phyloP scores from a whole-genome alignment of 2,797 vertebrate genomes.

The Coregonus suidteri region DNA sequence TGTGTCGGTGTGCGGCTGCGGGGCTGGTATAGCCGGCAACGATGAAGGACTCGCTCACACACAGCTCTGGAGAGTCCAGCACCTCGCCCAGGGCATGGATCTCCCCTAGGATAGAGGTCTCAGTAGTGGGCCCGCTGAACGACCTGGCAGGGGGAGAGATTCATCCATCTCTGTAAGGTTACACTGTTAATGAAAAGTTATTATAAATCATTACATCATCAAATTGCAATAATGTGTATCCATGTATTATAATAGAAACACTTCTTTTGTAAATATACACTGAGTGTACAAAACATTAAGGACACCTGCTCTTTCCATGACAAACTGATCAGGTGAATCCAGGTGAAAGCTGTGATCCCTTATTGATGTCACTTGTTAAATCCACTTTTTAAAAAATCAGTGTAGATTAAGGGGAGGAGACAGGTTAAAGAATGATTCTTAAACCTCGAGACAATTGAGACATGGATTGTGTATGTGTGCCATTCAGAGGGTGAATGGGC shows the following conservation, averaged over 20 bases:
- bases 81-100: not conserved
- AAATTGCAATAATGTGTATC: not conserved
- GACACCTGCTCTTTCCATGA: too few relatives aligned
- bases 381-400: too few relatives aligned
- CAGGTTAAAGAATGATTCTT: too few relatives aligned
- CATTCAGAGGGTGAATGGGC: too few relatives aligned
- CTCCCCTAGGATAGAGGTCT: constrained; percentile 3
- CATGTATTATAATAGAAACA: not conserved
- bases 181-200: not conserved
- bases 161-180: not conserved
- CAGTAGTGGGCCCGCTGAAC: constrained; percentile 12
- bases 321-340: too few relatives aligned
- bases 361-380: too few relatives aligned
- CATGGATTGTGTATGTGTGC: too few relatives aligned
- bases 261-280: not conserved
- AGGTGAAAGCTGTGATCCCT: too few relatives aligned
- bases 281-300: not conserved
- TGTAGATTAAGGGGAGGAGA: too few relatives aligned
- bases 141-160: not conserved
- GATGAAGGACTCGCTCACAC: constrained; percentile 48
- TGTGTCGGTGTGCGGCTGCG: constrained; percentile 60
- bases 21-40: constrained; percentile 72
- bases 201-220: not conserved
- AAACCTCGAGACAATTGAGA: too few relatives aligned
- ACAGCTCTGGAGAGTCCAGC: not conserved